Percentiles rank a stretch among this genome's conserved stretches.
These are phyloP conservation scores for Umimayanthus kanabou DNA, from an alignment of 92 coral and sea anemone species.

Conservation along the genomic window DNA sequence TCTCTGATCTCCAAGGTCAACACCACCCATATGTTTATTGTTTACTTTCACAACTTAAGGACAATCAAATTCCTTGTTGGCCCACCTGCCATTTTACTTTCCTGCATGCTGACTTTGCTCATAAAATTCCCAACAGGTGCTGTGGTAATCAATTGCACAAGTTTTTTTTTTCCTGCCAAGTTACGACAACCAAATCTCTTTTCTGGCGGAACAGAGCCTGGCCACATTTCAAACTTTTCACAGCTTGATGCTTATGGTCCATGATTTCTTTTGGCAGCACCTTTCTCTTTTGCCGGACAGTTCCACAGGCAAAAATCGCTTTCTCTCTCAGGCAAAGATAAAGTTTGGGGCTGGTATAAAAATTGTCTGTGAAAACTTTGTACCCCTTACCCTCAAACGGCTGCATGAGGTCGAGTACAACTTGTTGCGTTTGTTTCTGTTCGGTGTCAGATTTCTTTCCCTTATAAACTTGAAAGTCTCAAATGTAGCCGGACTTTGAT, in stretches of 20 bases:
- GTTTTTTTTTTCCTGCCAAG: constrained; percentile 27
- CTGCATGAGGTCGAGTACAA: constrained; percentile 41
- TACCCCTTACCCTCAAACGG: constrained; percentile 44
- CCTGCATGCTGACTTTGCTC: background rate
- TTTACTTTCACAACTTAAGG: no score
- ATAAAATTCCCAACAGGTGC: constrained; percentile 1
- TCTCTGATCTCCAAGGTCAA: no score
- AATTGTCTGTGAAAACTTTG: constrained; percentile 49
- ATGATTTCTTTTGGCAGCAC: no score
- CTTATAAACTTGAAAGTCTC: constrained; percentile 42
- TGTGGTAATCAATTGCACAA: background rate
- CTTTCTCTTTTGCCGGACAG: no score
- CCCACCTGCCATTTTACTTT: background rate
- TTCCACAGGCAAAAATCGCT: no score
- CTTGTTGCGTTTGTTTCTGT: background rate
- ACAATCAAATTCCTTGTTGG: background rate
- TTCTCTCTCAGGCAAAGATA: no score
- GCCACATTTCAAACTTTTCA: constrained; percentile 31
- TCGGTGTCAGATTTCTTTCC: constrained; percentile 34
- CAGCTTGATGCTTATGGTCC: background rate
- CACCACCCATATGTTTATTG: no score
- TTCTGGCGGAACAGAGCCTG: no score
- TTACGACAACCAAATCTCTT: no score
- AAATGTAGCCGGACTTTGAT: constrained; percentile 44
- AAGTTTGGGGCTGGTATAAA: constrained; percentile 36